Conservation (phyloP, 2,797 vertebrate genomes). For the Dicrostonyx torquatus region DNA sequence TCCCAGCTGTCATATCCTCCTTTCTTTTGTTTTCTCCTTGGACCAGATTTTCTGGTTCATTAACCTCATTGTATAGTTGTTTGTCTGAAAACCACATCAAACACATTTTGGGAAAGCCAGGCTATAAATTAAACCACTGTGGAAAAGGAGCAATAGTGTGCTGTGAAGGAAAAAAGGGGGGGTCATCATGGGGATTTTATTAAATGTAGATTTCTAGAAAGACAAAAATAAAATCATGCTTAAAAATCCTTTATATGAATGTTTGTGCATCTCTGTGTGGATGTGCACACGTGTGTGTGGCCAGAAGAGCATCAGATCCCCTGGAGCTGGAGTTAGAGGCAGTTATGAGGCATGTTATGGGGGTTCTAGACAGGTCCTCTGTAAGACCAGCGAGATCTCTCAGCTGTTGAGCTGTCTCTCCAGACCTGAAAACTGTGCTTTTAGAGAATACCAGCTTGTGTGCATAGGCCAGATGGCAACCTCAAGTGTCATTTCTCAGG, state of each 20-base stretch:
- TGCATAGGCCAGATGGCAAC: not conserved
- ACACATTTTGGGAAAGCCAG: slow-evolving; percentile 38
- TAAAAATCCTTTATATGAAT: not conserved
- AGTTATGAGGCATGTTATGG: not conserved
- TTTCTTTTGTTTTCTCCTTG: slow-evolving; percentile 39
- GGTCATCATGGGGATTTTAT: slow-evolving; percentile 18
- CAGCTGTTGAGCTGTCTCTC: not conserved
- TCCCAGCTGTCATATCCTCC: not conserved
- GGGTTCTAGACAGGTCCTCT: not conserved
- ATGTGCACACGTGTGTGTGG: not conserved
- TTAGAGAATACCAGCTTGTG: not conserved
- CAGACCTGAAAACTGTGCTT: not conserved
- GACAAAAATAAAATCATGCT: slow-evolving; percentile 34
- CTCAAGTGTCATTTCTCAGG: not conserved
- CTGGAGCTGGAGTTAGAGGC: not conserved
- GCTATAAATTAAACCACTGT: slow-evolving; percentile 53
- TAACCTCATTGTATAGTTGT: slow-evolving; percentile 52
- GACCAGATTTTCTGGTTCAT: slow-evolving; percentile 63
- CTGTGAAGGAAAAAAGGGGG: not conserved
- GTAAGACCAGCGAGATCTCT: too few relatives aligned
- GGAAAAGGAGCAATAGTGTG: not conserved
- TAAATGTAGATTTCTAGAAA: slow-evolving; percentile 16
- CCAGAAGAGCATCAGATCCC: not conserved
- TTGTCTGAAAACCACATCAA: slow-evolving; percentile 52
- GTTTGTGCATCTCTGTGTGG: not conserved